Base-by-base conservation (phyloP, 2,797 vertebrate species). In the Spinus olivaceus region DNA sequence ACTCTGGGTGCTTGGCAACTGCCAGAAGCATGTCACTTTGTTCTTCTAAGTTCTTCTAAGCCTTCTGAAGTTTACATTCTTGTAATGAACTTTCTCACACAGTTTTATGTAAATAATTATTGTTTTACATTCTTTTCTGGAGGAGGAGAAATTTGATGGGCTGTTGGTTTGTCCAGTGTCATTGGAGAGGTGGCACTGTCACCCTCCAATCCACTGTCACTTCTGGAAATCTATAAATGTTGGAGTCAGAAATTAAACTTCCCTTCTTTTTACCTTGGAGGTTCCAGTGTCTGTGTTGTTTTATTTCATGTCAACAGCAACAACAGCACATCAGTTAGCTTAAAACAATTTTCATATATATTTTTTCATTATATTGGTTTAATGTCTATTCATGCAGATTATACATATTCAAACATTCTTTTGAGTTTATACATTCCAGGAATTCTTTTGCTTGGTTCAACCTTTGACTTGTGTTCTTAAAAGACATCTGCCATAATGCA, bases 71-170 rank as follows among this genome's bases (percentile, higher is more conserved):
- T 14, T 54, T n/a, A 54, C 53, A 54, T 54, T 54, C 53, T 54
- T 54, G 32, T n/a, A 54, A 6, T 2, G 2, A 54, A n/a, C 32
- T 54, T n/a, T 22, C 53, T n/a, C 32, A 14, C 1, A 1, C 32
- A 54, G 53, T 10, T 54, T 54, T n/a, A n/a, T 54, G 53, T 54
- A 54, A 54, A n/a, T n/a, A 54, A 54, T 54, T 54, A 54, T 22
- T n/a, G 53, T 4, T 54, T 54, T 22, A 54, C 20, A 54, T 54
- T n/a, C 20, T n/a, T 54, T 54, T 54, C 53, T 54, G 32, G 51
- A 54, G 53, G 42, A 42, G 42, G 32, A 35, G 53, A 12, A 54
- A 22, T n/a, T 54, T n/a, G 32, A 54, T 22, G 13, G 53, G 14
- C 32, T n/a, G 13, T n/a, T n/a, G 4, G 32, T n/a, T 5, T 54